Conservation (phyloP, 2,113 vertebrate species). For the Cephalopholis sonnerati region DNA sequence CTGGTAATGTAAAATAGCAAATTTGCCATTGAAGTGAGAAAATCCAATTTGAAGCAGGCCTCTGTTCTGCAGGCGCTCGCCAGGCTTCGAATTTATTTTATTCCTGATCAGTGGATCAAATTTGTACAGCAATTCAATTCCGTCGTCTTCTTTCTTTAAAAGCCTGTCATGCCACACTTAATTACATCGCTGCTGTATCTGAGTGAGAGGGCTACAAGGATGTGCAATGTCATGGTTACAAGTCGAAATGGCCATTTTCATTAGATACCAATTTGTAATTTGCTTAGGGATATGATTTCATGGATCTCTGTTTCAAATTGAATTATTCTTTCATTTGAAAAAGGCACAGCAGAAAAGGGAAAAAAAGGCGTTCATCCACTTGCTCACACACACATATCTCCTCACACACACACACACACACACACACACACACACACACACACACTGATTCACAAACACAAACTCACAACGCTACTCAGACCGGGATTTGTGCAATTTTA, state of each 20-base stretch:
- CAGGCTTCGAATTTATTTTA: constrained; percentile 65
- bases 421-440: constrained; percentile 7
- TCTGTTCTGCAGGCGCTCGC: constrained; percentile 67
- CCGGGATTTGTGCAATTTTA: constrained; percentile 36
- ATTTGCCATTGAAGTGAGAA: constrained; percentile 76
- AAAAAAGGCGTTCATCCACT: background rate
- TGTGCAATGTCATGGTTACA: constrained; percentile 77
- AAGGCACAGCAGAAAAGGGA: constrained; percentile 21
- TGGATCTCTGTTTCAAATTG: constrained; percentile 78
- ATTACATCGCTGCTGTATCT: constrained; percentile 74
- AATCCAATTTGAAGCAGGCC: constrained; percentile 77
- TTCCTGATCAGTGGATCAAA: constrained; percentile 80
- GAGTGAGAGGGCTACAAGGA: constrained; percentile 69
- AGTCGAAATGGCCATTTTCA: constrained; percentile 78
- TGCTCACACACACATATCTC: background rate
- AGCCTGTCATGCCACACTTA: constrained; percentile 78
- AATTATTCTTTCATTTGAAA: constrained; percentile 75
- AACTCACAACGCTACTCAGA: background rate
- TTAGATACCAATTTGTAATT: constrained; percentile 81
- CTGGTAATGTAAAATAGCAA: constrained; percentile 65
- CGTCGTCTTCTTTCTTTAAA: constrained; percentile 74
- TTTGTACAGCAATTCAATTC: constrained; percentile 79
- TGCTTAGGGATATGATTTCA: constrained; percentile 78
- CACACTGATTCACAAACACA: constrained; percentile 12
- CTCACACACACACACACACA: constrained; percentile 7